Evolutionary conservation across 2,113 vertebrate species (phyloP).

Genomic region (Sander lucioperca): DNA sequence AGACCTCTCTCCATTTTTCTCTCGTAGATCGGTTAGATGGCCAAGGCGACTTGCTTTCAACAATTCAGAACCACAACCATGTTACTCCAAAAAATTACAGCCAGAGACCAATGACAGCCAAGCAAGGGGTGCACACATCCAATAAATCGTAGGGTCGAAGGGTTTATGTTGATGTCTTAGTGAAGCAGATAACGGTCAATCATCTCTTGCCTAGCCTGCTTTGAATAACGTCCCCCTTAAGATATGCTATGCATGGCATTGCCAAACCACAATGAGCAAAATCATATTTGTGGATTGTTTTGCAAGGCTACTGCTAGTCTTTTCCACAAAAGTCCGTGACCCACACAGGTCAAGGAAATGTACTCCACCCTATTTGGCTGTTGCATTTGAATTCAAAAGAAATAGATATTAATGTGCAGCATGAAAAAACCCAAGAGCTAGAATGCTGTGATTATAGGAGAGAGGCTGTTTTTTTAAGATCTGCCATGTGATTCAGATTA

Average conservation of each 20-base stretch:
- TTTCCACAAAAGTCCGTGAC: neutral
- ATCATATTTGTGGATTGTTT: slow-evolving; percentile 29
- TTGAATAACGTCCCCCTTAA: neutral
- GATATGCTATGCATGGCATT: neutral
- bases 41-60: too few relatives aligned
- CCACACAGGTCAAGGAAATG: neutral
- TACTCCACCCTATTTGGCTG: slow-evolving; percentile 10
- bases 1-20: too few relatives aligned
- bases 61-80: slow-evolving; percentile 21
- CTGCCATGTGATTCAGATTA: slow-evolving; percentile 83
- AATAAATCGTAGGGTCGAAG: neutral
- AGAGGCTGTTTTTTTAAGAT: slow-evolving; percentile 69
- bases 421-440: slow-evolving; percentile 19
- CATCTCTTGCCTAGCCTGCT: neutral
- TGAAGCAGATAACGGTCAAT: slow-evolving; percentile 11
- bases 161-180: slow-evolving; percentile 6
- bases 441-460: slow-evolving; percentile 61
- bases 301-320: slow-evolving; percentile 9
- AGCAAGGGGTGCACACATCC: neutral
- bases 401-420: slow-evolving; percentile 25
- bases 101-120: neutral
- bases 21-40: too few relatives aligned
- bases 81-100: slow-evolving; percentile 21
- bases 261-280: slow-evolving; percentile 9
- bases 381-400: slow-evolving; percentile 27